Base-by-base conservation (phyloP, 1,140 invertebrate genomes). In the Acyrthosiphon pisum region DNA sequence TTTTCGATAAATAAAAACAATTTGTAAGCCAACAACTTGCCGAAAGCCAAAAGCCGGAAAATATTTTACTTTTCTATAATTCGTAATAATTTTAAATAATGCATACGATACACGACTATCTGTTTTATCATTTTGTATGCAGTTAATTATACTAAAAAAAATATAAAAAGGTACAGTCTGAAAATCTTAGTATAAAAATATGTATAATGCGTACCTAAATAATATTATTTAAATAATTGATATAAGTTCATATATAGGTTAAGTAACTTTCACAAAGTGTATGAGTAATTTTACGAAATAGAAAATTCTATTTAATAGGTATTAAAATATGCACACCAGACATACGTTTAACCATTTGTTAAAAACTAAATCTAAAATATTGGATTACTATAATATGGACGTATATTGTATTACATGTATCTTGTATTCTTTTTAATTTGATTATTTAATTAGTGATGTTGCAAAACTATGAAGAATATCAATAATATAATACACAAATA, bases 1-100 rank as follows among this genome's bases (percentile, higher is more conserved):
- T 88, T 88, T 50, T 88, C 35, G 22, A 88, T 48, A 46, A n/a
- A 87, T 30, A 48, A 87, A 87, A 87, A 87, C 30, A 35, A 88
- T 88, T 88, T 50, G 86, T 50, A 35, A 88, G 18, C 44, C 44
- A 87, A 48, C 44, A 87, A 48, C 84, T 48, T 30, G 26, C 44
- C 3, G 46, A 48, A n/a, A 48, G 46, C 18, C 86, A 50, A 48
- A 14, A 87, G 30, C 46, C 14, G 46, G 86, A 50, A n/a, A 88
- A 48, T 88, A n/a, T 48, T 87, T 86, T 30, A 23, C 14, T 46
- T 50, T n/a, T 50, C 18, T 48, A 30, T 50, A 88, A 48, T n/a
- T 48, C 30, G 18, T 88, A n/a, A 68, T 30, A 68, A 68, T 68
- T 68, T 68, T 2, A 68, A 68, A 68, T 30, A 68, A 68, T 68